A percentile compares a stretch with the other conserved stretches of the same genome.
phyloP scores from a whole-genome alignment of 1,140 invertebrate genomes.

The Leptinotarsa defecta region DNA sequence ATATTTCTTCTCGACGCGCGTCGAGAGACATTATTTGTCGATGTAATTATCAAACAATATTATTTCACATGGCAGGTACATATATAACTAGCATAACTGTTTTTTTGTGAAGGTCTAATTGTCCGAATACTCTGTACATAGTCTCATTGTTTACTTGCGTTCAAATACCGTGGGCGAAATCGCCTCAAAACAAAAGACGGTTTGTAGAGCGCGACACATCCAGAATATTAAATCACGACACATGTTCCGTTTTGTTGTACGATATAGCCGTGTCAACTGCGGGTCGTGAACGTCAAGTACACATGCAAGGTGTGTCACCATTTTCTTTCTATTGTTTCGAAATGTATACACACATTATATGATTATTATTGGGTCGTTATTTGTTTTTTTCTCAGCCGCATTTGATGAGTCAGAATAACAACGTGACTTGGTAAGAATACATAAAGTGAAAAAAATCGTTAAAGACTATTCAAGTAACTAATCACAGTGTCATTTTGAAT shows the following conservation, averaged over 20 bases:
- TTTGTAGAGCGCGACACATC: constrained; percentile 15
- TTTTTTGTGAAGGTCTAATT: too few relatives aligned
- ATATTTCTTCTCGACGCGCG: too few relatives aligned
- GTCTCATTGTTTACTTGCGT: neutral
- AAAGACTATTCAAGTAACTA: too few relatives aligned
- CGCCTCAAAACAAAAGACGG: constrained; percentile 16
- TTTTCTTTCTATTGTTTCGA: neutral
- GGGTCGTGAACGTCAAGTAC: constrained; percentile 1
- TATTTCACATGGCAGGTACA: too few relatives aligned
- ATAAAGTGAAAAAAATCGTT: too few relatives aligned
- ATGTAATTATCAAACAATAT: too few relatives aligned
- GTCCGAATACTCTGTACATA: neutral
- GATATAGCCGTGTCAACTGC: neutral
- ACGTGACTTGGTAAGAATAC: too few relatives aligned
- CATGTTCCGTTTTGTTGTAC: constrained; percentile 18
- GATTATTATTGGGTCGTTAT: constrained; percentile 2
- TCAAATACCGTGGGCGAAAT: constrained; percentile 10
- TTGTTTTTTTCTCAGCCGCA: too few relatives aligned
- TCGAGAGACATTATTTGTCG: too few relatives aligned
- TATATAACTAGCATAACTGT: too few relatives aligned
- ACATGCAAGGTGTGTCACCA: neutral
- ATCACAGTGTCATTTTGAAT: too few relatives aligned
- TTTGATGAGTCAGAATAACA: too few relatives aligned
- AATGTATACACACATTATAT: neutral
- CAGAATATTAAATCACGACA: constrained; percentile 16